phyloP scores from a whole-genome alignment of 2,113 vertebrate species.

The Taxidea taxus region DNA sequence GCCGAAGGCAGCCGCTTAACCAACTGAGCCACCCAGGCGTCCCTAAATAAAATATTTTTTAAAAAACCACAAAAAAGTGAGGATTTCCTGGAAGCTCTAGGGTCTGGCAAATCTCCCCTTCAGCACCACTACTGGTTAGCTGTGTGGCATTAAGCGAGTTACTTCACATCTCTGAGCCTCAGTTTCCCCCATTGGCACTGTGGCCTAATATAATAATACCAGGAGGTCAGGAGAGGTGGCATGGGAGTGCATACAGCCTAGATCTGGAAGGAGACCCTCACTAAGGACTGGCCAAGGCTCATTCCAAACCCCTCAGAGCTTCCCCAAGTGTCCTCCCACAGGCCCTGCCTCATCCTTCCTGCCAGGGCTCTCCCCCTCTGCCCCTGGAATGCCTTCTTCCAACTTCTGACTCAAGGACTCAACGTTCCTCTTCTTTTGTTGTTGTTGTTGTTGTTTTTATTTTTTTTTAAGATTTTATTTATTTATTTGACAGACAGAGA shows the following conservation, averaged over 20 bases:
- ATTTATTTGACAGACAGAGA: background rate
- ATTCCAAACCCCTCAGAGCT: background rate
- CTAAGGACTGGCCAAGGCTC: background rate
- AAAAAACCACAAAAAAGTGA: fast-evolving
- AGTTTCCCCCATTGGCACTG: background rate
- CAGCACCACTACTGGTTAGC: background rate
- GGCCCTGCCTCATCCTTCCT: background rate
- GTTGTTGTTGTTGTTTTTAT: too few species aligned
- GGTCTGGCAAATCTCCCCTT: background rate
- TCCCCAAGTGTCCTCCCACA: background rate
- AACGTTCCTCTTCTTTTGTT: background rate
- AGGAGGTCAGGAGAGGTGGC: background rate
- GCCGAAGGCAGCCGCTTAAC: too few species aligned
- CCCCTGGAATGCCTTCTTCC: background rate
- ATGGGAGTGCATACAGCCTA: too few species aligned
- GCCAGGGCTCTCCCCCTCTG: background rate
- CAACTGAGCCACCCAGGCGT: too few species aligned
- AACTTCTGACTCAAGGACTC: background rate
- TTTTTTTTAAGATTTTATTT: background rate
- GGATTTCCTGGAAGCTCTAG: background rate
- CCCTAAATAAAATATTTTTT: too few species aligned
- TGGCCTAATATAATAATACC: background rate
- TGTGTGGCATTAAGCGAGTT: background rate
- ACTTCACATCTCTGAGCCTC: background rate
- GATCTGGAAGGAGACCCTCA: background rate